Evolutionary conservation across 2,113 vertebrate genomes (phyloP).

Genomic region (Petaurus breviceps): DNA sequence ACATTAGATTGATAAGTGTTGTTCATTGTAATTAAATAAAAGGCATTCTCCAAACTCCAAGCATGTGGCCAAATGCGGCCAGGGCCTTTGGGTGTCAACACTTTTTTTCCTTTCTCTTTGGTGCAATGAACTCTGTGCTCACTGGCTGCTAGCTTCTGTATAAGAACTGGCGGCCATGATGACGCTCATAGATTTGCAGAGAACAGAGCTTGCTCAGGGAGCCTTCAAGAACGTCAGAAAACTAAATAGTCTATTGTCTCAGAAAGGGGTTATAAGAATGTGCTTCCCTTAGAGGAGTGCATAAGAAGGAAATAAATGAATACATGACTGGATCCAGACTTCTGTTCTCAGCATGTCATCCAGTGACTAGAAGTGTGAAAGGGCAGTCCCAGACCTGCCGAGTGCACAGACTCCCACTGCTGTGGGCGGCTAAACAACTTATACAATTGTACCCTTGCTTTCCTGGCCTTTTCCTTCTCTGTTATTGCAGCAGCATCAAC

Average conservation of each 20-base stretch:
- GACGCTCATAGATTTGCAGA: background rate
- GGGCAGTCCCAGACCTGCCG: background rate
- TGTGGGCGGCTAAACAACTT: background rate
- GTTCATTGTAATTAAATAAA: background rate
- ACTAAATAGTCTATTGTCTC: background rate
- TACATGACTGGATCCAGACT: background rate
- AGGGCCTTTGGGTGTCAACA: background rate
- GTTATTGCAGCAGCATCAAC: background rate
- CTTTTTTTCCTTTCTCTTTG: background rate
- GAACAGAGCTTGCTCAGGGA: background rate
- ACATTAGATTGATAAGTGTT: background rate
- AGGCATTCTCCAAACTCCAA: background rate
- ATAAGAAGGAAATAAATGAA: background rate
- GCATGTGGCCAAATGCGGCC: rapidly evolving
- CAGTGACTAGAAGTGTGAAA: background rate
- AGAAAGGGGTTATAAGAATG: background rate
- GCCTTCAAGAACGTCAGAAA: background rate
- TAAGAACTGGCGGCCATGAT: background rate
- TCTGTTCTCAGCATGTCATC: background rate
- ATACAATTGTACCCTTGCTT: rapidly evolving
- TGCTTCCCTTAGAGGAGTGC: background rate
- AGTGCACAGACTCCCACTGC: background rate
- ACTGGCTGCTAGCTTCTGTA: background rate
- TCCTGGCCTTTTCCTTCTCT: background rate
- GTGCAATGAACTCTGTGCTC: background rate